phyloP scores from a whole-genome alignment of 2,888 invertebrate genomes.

The Heteromyza rotundicornis region DNA sequence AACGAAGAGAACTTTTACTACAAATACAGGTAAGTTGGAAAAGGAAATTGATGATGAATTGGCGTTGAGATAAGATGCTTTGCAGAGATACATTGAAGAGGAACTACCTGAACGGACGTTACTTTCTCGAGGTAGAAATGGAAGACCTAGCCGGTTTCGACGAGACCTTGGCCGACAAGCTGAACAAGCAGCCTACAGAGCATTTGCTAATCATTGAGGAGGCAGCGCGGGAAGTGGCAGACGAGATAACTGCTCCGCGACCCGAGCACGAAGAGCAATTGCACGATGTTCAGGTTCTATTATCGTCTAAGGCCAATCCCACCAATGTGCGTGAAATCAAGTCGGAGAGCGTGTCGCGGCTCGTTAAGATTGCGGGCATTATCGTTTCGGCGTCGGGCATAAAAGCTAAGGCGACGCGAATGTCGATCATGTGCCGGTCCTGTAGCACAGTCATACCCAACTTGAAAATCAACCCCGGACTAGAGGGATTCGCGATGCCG shows the following conservation, averaged over 20 bases:
- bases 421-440: conserved; percentile 94
- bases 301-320: conserved; percentile 84
- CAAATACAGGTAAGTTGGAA: conserved; percentile 83
- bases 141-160: conserved; percentile 95
- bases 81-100: conserved; percentile 89
- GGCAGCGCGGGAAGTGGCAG: conserved; percentile 94
- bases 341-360: conserved; percentile 89
- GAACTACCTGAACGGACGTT: conserved; percentile 89
- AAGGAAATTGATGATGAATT: background rate
- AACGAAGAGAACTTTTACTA: conserved; percentile 95
- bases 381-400: conserved; percentile 93
- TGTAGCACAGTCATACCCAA: conserved; percentile 91
- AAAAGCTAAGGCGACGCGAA: conserved; percentile 92
- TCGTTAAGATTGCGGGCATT: conserved; percentile 96
- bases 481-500: conserved; percentile 95
- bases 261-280: conserved; percentile 88
- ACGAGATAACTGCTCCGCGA: conserved; percentile 93
- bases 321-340: conserved; percentile 84
- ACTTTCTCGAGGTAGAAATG: conserved; percentile 88
- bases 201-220: conserved; percentile 94
- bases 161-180: conserved; percentile 87
- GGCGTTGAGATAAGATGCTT: conserved; percentile 20
- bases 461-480: conserved; percentile 88
- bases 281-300: conserved; percentile 90
- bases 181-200: conserved; percentile 91